Conservation (phyloP, 2,113 vertebrate genomes). For the Pachycephala philippinensis region DNA sequence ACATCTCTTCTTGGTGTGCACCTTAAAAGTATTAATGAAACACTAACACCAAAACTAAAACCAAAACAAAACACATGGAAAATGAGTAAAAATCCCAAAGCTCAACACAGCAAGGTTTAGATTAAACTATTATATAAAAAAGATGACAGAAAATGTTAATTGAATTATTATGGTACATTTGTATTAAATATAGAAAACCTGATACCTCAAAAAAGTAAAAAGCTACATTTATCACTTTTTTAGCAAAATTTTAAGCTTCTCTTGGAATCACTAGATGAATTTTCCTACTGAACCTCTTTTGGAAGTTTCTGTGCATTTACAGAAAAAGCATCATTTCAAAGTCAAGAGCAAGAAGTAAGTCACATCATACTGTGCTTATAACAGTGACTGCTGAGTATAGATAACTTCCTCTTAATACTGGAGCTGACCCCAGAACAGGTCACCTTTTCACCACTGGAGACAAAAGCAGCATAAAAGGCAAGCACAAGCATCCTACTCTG, state of each 20-base stretch:
- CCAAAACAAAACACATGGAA: background rate
- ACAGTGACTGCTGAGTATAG: background rate
- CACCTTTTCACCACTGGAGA: background rate
- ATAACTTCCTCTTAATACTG: background rate
- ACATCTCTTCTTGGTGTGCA: background rate
- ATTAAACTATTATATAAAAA: background rate
- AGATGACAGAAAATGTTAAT: background rate
- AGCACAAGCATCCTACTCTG: background rate
- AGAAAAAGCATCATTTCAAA: background rate
- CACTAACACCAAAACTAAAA: background rate
- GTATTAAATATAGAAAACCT: background rate
- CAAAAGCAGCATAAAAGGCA: background rate
- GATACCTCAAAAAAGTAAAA: background rate
- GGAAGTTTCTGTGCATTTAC: background rate
- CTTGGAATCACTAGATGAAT: background rate
- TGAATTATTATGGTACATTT: background rate
- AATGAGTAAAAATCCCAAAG: background rate
- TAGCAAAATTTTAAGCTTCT: background rate
- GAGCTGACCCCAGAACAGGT: background rate
- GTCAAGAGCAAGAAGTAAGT: background rate
- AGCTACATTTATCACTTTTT: background rate
- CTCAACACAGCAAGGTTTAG: background rate
- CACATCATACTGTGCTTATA: background rate
- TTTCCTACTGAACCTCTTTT: background rate
- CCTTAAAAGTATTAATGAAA: background rate